phyloP scores from a whole-genome alignment of 2,113 vertebrate species.

The Donacobius atricapilla region DNA sequence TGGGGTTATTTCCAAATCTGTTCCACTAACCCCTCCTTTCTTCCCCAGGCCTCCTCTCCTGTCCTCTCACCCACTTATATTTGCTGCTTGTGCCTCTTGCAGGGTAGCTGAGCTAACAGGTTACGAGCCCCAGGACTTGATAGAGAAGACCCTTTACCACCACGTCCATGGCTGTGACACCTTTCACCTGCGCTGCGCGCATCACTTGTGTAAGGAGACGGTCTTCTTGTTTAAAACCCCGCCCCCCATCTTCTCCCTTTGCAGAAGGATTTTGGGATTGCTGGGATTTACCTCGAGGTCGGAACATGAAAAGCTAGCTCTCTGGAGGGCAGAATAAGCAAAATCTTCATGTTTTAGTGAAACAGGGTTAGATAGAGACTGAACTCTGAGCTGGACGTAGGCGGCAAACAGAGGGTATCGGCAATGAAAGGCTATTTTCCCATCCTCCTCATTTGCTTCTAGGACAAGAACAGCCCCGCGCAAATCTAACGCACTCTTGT shows the following conservation, averaged over 20 bases:
- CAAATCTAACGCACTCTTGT: background rate
- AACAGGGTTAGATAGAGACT: background rate
- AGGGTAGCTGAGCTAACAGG: slow-evolving; percentile 97
- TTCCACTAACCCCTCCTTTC: background rate
- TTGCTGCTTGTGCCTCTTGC: background rate
- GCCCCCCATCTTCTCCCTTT: background rate
- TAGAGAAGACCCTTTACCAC: slow-evolving; percentile 98
- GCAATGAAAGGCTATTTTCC: background rate
- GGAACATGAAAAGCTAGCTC: background rate
- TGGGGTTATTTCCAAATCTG: background rate
- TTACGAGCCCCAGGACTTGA: slow-evolving; percentile 98
- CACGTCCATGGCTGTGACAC: slow-evolving; percentile 97
- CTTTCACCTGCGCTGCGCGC: slow-evolving; percentile 94
- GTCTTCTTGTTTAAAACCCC: background rate
- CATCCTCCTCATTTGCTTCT: background rate
- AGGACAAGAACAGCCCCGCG: background rate
- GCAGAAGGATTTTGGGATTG: background rate
- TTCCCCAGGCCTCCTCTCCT: background rate
- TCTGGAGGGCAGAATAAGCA: background rate
- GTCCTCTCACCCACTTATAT: background rate
- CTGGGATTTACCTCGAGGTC: background rate
- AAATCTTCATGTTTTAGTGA: background rate
- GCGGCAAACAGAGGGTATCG: accelerated
- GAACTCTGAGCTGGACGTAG: background rate
- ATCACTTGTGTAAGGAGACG: slow-evolving; percentile 90